Conservation (phyloP, 2,797 vertebrate genomes). For the Rhadinocentrus ornatus region DNA sequence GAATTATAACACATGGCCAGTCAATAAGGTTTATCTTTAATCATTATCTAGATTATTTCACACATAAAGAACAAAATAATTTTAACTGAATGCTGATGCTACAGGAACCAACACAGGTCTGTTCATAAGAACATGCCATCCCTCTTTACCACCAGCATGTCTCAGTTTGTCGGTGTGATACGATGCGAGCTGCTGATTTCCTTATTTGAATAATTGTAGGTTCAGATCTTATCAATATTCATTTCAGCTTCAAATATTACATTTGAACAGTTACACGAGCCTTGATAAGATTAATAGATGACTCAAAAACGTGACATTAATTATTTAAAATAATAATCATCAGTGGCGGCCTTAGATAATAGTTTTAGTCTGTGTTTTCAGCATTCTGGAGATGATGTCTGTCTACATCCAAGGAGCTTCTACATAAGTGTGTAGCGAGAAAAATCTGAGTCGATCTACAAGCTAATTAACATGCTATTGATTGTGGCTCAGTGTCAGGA, state of each 20-base stretch:
- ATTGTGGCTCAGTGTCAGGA: slow-evolving; percentile 49
- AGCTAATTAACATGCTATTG: slow-evolving; percentile 68
- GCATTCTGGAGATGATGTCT: neutral
- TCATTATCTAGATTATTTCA: neutral
- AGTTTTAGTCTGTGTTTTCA: slow-evolving; percentile 4
- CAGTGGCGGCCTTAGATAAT: neutral
- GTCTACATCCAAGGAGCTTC: neutral
- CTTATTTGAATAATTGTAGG: neutral
- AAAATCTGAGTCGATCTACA: slow-evolving; percentile 53
- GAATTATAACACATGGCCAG: neutral
- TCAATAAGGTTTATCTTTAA: neutral
- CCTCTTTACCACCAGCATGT: neutral
- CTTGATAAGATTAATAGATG: neutral
- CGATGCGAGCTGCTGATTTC: neutral
- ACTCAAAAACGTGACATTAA: neutral
- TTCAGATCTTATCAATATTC: slow-evolving; percentile 2
- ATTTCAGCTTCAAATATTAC: neutral
- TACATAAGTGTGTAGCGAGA: slow-evolving; percentile 23
- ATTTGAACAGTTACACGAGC: neutral
- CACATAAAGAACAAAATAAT: neutral
- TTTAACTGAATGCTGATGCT: neutral
- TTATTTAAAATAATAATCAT: neutral
- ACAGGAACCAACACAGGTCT: neutral
- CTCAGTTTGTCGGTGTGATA: neutral
- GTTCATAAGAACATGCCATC: neutral